These are phyloP conservation scores for Drepana arcuata DNA, from an alignment of 1,140 invertebrate genomes.

Conservation along the genomic window DNA sequence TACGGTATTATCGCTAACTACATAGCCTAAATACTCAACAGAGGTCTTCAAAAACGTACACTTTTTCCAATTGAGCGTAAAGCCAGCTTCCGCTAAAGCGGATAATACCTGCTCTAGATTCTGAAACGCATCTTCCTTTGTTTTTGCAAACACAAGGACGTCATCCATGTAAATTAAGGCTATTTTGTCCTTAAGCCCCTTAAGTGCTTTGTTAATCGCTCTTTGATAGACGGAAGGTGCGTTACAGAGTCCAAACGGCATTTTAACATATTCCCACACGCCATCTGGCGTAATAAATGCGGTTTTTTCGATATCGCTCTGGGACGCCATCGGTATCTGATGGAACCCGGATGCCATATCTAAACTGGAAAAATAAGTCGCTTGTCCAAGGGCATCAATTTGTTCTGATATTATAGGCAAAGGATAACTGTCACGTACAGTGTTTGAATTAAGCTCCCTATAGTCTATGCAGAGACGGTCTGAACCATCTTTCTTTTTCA, in stretches of 20 bases:
- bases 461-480: slow-evolving; percentile 27
- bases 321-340: slow-evolving; percentile 25
- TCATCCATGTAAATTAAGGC: slow-evolving; percentile 13
- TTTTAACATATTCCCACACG: not conserved
- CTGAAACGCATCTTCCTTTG: slow-evolving; percentile 5
- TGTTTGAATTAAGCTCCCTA: slow-evolving; percentile 27
- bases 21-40: slow-evolving; percentile 32
- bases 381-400: slow-evolving; percentile 39
- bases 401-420: slow-evolving; percentile 39
- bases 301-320: slow-evolving; percentile 15
- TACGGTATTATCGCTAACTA: slow-evolving; percentile 18
- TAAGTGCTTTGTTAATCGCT: slow-evolving; percentile 38
- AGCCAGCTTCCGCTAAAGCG: slow-evolving; percentile 6
- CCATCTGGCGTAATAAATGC: not conserved
- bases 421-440: slow-evolving; percentile 25
- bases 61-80: slow-evolving; percentile 12
- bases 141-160: slow-evolving; percentile 2
- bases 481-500: slow-evolving; percentile 25
- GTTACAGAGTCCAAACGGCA: slow-evolving; percentile 35
- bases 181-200: slow-evolving; percentile 1
- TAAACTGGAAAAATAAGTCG: slow-evolving; percentile 26
- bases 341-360: slow-evolving; percentile 37
- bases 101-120: slow-evolving; percentile 1
- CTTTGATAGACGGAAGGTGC: slow-evolving; percentile 38
- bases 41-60: slow-evolving; percentile 13